These are phyloP conservation scores for Tetramorium simillimum DNA, from an alignment of 1,140 invertebrate genomes.

Conservation along the genomic window DNA sequence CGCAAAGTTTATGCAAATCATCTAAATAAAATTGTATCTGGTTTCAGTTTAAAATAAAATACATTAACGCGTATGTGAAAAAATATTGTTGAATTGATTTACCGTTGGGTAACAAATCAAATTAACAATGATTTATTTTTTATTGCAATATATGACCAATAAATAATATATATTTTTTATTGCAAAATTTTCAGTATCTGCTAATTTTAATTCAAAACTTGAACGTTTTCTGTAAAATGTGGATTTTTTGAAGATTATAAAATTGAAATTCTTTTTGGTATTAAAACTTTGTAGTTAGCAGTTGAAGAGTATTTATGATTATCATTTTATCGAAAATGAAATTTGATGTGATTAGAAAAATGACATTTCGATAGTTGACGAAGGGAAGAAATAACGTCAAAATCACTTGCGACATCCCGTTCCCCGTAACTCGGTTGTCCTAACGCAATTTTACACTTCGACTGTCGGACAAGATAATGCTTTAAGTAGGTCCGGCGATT, in stretches of 20 bases:
- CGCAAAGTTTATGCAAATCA: background rate
- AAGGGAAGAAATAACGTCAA: background rate
- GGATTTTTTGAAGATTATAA: background rate
- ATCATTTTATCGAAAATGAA: background rate
- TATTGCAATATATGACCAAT: background rate
- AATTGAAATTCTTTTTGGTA: background rate
- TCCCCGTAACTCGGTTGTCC: conserved; percentile 1
- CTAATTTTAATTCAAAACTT: background rate
- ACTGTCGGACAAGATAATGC: conserved; percentile 6
- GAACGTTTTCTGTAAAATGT: background rate
- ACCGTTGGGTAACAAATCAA: background rate
- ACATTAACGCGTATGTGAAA: background rate
- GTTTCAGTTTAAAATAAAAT: background rate
- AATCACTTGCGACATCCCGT: conserved; percentile 11
- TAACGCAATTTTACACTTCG: conserved; percentile 21
- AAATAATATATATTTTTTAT: background rate
- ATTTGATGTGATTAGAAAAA: conserved; percentile 12
- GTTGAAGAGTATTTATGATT: background rate
- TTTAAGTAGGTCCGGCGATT: conserved; percentile 11
- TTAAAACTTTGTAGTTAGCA: background rate
- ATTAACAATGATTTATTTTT: background rate
- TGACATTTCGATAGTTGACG: background rate
- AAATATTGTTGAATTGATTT: background rate
- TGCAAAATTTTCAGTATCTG: background rate
- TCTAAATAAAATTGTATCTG: background rate